phyloP scores from a whole-genome alignment of 2,888 invertebrate genomes.

The Pristionchus japonicus region DNA sequence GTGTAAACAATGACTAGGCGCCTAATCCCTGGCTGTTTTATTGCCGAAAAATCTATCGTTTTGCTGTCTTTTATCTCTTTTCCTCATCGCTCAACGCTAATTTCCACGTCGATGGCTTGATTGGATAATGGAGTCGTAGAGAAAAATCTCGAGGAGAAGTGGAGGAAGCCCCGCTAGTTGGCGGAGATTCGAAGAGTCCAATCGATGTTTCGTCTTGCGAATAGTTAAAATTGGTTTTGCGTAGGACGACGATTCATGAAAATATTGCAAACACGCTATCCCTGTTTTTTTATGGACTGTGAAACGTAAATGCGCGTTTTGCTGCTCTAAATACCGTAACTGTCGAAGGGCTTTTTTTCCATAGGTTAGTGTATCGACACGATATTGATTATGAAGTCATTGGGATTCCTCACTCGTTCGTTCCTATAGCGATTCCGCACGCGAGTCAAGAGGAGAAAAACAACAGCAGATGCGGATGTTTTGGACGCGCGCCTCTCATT shows the following conservation, averaged over 20 bases:
- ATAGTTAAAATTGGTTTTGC: neutral
- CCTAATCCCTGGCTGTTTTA: neutral
- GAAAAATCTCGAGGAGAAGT: neutral
- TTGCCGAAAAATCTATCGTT: neutral
- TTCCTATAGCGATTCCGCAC: neutral
- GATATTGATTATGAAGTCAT: neutral
- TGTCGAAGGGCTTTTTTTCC: too few relatives aligned
- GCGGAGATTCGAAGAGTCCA: neutral
- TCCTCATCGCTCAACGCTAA: neutral
- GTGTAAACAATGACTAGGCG: neutral
- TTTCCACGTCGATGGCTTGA: constrained; percentile 34
- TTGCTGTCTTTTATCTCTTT: neutral
- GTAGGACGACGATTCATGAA: neutral
- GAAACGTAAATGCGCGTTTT: too few relatives aligned
- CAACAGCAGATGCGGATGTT: neutral
- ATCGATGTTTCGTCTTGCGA: neutral
- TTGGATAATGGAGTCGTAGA: neutral
- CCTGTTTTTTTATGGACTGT: neutral
- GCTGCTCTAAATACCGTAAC: too few relatives aligned
- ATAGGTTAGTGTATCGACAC: neutral
- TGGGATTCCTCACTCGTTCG: neutral
- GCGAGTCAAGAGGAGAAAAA: neutral
- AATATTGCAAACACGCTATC: neutral
- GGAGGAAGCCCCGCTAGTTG: neutral
- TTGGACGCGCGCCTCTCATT: neutral